Evolutionary conservation across 2,888 invertebrate species (phyloP).

Genomic region (Tuberolachnus salignus): DNA sequence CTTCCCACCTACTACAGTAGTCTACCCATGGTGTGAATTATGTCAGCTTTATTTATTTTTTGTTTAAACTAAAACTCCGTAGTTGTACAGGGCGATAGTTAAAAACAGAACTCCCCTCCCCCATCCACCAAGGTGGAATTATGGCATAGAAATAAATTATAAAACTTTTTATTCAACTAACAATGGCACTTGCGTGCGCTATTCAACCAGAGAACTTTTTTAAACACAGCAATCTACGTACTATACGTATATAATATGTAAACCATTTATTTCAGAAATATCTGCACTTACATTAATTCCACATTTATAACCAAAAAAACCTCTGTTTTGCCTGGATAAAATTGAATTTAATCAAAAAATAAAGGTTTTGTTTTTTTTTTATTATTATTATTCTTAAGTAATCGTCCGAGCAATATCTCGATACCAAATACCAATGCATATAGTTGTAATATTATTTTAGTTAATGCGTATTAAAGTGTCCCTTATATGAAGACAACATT

Average conservation of each 20-base stretch:
- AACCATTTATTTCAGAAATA: neutral
- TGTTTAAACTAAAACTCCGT: neutral
- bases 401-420: no score
- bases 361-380: neutral
- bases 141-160: conserved; percentile 6
- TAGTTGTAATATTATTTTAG: no score
- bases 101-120: neutral
- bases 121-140: neutral
- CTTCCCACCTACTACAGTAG: no score
- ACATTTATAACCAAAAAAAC: neutral
- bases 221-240: neutral
- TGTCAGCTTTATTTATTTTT: no score
- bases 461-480: no score
- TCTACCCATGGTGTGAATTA: no score
- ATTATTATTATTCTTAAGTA: no score
- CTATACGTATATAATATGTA: neutral
- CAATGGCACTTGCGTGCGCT: neutral
- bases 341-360: neutral
- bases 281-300: neutral
- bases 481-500: no score
- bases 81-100: neutral
- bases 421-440: no score
- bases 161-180: conserved; percentile 13
- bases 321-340: neutral
- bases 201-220: conserved; percentile 10